phyloP scores from a whole-genome alignment of 64 coral and sea anemone genomes.

The Montipora sp. region DNA sequence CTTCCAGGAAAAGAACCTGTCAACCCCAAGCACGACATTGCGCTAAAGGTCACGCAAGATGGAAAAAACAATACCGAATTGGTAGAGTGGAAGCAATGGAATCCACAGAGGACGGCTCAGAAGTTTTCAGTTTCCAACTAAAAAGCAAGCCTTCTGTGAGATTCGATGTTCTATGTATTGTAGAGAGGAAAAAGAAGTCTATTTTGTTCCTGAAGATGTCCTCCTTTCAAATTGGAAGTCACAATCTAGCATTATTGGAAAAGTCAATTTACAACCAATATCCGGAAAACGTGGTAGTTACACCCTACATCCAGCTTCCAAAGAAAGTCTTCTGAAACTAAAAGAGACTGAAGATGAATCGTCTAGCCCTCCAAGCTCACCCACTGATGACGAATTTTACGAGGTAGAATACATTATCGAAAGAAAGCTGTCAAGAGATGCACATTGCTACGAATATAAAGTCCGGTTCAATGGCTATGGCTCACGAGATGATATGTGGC shows the following conservation, averaged over 20 bases:
- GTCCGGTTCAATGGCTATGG: slow-evolving; percentile 64
- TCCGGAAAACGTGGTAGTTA: not conserved
- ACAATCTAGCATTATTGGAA: not conserved
- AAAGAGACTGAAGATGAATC: not conserved
- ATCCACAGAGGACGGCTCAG: not conserved
- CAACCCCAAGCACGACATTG: slow-evolving; percentile 63
- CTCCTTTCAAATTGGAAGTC: not conserved
- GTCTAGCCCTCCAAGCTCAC: not conserved
- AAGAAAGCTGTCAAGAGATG: slow-evolving; percentile 12
- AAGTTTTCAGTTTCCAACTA: slow-evolving; percentile 14
- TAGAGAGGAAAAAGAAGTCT: not conserved
- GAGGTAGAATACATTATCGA: slow-evolving; percentile 37
- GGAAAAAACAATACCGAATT: not conserved
- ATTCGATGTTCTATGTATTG: slow-evolving; percentile 12
- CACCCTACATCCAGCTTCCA: slow-evolving; percentile 9
- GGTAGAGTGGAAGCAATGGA: slow-evolving; percentile 26
- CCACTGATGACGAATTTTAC: slow-evolving; percentile 38
- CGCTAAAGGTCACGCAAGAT: slow-evolving; percentile 13
- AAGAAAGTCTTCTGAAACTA: not conserved
- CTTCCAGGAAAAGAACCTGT: slow-evolving; percentile 64
- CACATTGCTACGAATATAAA: slow-evolving; percentile 48
- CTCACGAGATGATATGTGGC: slow-evolving; percentile 59
- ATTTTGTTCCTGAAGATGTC: slow-evolving; percentile 12
- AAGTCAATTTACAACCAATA: not conserved
- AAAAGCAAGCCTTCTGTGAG: slow-evolving; percentile 3